phyloP scores from a whole-genome alignment of 2,113 vertebrate species.

The Prionailurus bengalensis region DNA sequence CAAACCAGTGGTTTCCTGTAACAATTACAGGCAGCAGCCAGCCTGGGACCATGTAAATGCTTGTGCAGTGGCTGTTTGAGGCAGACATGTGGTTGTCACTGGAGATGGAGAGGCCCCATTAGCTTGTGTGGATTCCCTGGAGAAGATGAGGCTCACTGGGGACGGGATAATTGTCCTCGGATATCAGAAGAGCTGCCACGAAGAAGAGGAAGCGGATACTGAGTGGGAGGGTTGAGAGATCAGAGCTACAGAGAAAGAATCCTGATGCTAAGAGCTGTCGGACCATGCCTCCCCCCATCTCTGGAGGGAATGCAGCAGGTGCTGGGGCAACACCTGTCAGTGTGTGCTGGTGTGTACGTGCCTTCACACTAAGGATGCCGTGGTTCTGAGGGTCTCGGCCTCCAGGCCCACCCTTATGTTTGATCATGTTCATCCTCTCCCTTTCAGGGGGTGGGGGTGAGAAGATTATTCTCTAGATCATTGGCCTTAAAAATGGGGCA shows the following conservation, averaged over 20 bases:
- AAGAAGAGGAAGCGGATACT: background rate
- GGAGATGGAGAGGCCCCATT: conserved; percentile 68
- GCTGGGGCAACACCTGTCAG: background rate
- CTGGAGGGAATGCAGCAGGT: background rate
- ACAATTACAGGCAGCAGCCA: conserved; percentile 67
- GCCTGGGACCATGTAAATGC: conserved; percentile 71
- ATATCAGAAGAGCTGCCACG: background rate
- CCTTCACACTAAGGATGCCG: background rate
- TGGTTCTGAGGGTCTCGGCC: background rate
- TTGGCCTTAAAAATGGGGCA: background rate
- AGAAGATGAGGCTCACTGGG: conserved; percentile 54
- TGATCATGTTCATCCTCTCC: background rate
- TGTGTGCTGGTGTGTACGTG: background rate
- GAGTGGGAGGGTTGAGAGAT: background rate
- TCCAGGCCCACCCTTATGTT: background rate
- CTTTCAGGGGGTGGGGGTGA: background rate
- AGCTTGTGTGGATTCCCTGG: conserved; percentile 62
- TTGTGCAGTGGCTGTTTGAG: conserved; percentile 65
- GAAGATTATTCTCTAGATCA: background rate
- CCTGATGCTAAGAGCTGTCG: background rate
- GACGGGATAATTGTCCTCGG: conserved; percentile 69
- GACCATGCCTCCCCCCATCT: background rate
- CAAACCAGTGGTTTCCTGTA: conserved; percentile 67
- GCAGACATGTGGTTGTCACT: conserved; percentile 62
- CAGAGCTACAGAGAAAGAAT: conserved; percentile 8